A percentile compares a stretch with the other conserved stretches of the same genome.
phyloP scores from a whole-genome alignment of 1,140 invertebrate species.

The Brachystomella parvula region DNA sequence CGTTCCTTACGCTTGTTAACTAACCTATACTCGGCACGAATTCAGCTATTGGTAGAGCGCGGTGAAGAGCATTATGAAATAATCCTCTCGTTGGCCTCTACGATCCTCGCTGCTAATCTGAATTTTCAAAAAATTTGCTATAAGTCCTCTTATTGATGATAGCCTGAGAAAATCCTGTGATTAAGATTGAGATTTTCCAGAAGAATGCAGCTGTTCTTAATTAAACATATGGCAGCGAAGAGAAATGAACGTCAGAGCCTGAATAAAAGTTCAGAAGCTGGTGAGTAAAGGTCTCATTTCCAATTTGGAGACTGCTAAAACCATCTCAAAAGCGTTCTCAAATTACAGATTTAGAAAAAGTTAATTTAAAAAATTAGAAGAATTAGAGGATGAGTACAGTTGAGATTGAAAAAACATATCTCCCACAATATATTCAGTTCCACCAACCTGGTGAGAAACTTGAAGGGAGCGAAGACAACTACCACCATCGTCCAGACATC shows the following conservation, averaged over 20 bases:
- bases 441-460: conserved; percentile 12
- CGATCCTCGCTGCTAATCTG: background rate
- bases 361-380: background rate
- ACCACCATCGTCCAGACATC: background rate
- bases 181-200: background rate
- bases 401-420: conserved; percentile 26
- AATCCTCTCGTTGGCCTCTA: background rate
- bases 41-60: no score
- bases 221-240: no score
- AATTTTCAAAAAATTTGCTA: background rate
- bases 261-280: background rate
- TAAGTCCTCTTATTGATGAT: background rate
- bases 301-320: no score
- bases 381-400: conserved; percentile 16
- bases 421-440: conserved; percentile 36
- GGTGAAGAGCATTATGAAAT: background rate
- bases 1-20: no score
- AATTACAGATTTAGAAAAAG: no score
- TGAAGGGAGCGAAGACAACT: conserved; percentile 2
- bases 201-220: no score
- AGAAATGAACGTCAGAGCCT: background rate
- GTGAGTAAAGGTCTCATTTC: background rate
- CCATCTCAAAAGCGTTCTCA: no score
- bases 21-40: no score
- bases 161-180: background rate